phyloP scores from a whole-genome alignment of 1,140 invertebrate genomes.

The Drosophila malerkotliana region DNA sequence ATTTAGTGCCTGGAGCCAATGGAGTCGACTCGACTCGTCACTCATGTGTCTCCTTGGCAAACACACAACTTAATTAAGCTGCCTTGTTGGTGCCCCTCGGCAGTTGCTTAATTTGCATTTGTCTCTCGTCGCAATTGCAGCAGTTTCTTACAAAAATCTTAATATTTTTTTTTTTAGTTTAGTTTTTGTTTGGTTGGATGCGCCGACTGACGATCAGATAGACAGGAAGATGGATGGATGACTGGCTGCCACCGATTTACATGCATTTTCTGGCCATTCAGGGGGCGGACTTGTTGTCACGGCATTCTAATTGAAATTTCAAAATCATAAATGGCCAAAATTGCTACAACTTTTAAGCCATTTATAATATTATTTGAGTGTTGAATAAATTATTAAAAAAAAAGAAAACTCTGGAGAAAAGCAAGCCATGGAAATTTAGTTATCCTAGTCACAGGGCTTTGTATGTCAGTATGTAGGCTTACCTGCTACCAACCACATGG shows the following conservation, averaged over 20 bases:
- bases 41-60: conserved; percentile 32
- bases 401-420: neutral
- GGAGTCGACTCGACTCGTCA: conserved; percentile 2
- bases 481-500: neutral
- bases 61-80: conserved; percentile 54
- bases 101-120: conserved; percentile 50
- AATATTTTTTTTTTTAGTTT: neutral
- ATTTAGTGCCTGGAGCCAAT: conserved; percentile 13
- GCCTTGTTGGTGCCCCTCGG: conserved; percentile 13
- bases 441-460: neutral
- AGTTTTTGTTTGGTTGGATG: neutral
- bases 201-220: neutral
- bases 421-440: conserved; percentile 7
- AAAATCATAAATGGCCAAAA: conserved; percentile 1
- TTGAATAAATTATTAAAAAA: no score
- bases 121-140: neutral
- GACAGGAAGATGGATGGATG: neutral
- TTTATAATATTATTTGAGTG: no score
- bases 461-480: conserved; percentile 25
- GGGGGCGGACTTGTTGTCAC: conserved; percentile 1
- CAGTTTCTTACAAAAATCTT: neutral
- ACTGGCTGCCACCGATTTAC: neutral
- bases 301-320: conserved; percentile 30
- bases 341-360: no score
- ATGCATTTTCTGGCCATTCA: neutral